A percentile compares a stretch with the other conserved stretches of the same genome.
Conservation (phyloP, 2,888 invertebrate genomes). For the Xestia xanthographa region DNA sequence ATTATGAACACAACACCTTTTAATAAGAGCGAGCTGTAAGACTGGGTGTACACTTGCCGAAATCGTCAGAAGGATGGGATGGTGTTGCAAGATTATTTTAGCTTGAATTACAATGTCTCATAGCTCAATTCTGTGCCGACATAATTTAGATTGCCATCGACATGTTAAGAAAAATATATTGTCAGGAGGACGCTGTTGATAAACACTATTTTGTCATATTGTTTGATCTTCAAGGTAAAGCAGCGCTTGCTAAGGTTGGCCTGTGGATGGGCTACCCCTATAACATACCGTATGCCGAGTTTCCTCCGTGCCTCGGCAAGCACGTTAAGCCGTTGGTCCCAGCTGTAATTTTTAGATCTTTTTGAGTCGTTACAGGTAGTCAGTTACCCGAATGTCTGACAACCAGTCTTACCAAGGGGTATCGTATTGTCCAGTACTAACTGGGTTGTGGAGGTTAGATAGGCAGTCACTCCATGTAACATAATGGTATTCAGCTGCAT, state of each 20-base stretch:
- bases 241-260: neutral
- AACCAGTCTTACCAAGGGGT: neutral
- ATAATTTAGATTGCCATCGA: neutral
- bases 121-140: neutral
- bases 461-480: neutral
- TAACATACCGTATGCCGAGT: neutral
- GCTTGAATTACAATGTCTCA: neutral
- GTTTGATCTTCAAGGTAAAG: neutral
- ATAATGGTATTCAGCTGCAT: neutral
- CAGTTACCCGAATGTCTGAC: neutral
- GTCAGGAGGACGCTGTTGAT: fast-evolving
- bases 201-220: neutral
- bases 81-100: neutral
- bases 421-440: neutral
- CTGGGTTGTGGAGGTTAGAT: neutral
- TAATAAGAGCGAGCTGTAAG: conserved; percentile 59
- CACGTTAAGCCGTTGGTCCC: neutral
- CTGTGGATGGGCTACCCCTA: neutral
- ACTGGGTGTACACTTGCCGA: conserved; percentile 37
- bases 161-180: neutral
- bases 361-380: neutral
- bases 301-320: neutral
- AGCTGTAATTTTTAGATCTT: neutral
- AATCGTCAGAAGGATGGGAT: conserved; percentile 13
- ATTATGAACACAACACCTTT: conserved; percentile 72